A percentile compares a stretch with the other conserved stretches of the same genome.
phyloP scores from a whole-genome alignment of 2,797 vertebrate genomes.

The Onychomys leucogaster region DNA sequence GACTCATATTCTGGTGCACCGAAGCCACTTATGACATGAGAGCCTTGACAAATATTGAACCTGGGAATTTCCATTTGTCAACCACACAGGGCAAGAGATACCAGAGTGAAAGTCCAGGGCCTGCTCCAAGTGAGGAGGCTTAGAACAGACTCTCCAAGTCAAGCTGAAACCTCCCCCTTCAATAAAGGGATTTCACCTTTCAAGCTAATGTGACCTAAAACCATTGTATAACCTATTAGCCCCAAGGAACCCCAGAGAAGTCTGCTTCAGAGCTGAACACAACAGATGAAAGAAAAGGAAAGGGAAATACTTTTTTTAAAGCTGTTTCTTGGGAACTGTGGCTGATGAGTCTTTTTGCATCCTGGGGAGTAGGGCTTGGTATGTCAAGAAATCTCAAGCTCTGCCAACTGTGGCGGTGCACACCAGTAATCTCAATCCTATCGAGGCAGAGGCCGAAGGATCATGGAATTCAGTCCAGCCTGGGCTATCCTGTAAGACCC shows the following conservation, averaged over 20 bases:
- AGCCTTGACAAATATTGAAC: not conserved
- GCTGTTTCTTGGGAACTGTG: not conserved
- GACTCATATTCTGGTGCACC: not conserved
- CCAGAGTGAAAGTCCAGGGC: conserved; percentile 22
- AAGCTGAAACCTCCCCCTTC: not conserved
- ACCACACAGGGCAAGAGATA: not conserved
- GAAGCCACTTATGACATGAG: not conserved
- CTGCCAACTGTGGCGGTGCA: not conserved
- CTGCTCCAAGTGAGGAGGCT: not conserved
- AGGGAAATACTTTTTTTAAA: not conserved
- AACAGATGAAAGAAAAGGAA: not conserved
- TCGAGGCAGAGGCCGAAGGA: not conserved
- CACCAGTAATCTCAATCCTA: not conserved
- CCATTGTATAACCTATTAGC: not conserved
- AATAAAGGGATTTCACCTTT: not conserved
- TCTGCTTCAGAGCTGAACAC: not conserved
- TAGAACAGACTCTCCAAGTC: not conserved
- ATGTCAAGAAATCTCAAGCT: not conserved
- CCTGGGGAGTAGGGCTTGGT: not conserved
- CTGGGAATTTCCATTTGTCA: conserved; percentile 26
- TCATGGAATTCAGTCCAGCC: not conserved
- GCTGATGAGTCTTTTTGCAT: not conserved
- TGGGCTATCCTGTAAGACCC: not conserved
- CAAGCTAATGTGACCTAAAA: not conserved
- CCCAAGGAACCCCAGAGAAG: not conserved